phyloP scores from a whole-genome alignment of 2,113 vertebrate genomes.

The Hypocryptadius cinnamomeus region DNA sequence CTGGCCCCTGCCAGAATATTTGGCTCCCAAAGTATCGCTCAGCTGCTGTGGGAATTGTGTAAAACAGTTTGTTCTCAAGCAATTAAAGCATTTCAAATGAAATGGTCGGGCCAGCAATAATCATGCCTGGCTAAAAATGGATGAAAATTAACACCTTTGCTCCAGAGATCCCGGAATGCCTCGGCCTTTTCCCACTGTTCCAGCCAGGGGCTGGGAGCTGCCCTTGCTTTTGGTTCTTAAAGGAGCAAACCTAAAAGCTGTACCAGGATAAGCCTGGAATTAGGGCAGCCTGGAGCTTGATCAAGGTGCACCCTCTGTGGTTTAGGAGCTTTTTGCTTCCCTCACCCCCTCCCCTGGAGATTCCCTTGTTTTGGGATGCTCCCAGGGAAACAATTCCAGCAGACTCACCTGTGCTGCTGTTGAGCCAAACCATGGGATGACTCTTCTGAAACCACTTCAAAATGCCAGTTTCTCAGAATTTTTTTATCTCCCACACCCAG shows the following conservation, averaged over 20 bases:
- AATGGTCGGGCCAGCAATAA: neutral
- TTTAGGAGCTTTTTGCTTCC: neutral
- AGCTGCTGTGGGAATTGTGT: conserved; percentile 31
- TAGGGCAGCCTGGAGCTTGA: neutral
- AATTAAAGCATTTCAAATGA: neutral
- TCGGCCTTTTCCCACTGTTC: neutral
- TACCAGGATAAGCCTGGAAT: neutral
- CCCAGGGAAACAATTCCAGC: neutral
- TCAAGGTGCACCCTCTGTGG: neutral
- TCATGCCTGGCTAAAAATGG: conserved; percentile 33
- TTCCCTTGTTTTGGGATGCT: neutral
- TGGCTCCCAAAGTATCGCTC: neutral
- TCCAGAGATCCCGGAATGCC: neutral
- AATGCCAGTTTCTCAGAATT: neutral
- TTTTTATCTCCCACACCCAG: neutral
- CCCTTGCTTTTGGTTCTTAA: neutral
- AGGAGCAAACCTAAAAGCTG: neutral
- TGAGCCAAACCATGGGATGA: neutral
- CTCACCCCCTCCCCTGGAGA: neutral
- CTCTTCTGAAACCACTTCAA: neutral
- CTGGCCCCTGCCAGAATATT: neutral
- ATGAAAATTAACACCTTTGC: conserved; percentile 39
- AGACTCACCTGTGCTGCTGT: neutral
- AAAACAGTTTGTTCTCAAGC: conserved; percentile 18
- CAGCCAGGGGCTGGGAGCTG: neutral